Conservation (phyloP, 2,797 vertebrate species). For the Neosilurus mollespiculum region DNA sequence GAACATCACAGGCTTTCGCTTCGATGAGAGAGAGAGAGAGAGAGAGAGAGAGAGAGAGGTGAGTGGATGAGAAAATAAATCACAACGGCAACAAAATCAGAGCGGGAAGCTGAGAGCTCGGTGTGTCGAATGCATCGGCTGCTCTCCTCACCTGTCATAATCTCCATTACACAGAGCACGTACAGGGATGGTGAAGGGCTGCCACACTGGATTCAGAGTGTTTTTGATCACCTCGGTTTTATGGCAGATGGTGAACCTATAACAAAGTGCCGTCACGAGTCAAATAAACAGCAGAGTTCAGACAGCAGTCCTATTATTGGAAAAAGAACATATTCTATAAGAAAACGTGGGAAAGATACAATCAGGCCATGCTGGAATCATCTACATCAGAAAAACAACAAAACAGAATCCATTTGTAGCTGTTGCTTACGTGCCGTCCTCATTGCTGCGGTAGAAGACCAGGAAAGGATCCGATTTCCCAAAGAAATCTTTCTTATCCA, state of each 20-base stretch:
- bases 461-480: constrained; percentile 97
- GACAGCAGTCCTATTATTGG: not conserved
- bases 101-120: not conserved
- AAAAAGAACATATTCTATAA: not conserved
- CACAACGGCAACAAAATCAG: constrained; percentile 1
- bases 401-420: not conserved
- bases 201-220: constrained; percentile 94
- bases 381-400: not conserved
- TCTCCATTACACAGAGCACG: constrained; percentile 94
- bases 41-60: not conserved
- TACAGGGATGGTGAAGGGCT: constrained; percentile 94
- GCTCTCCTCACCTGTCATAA: constrained; percentile 85
- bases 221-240: constrained; percentile 98
- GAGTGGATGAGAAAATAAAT: not conserved
- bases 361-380: not conserved
- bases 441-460: constrained; percentile 96
- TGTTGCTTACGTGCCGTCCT: constrained; percentile 90
- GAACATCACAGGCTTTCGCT: not conserved
- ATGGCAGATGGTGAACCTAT: constrained; percentile 97
- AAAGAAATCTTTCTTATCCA: constrained; percentile 87
- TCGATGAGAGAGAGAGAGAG: no score
- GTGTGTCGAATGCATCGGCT: not conserved
- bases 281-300: not conserved
- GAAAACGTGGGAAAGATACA: not conserved
- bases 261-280: constrained; percentile 19